phyloP scores from a whole-genome alignment of 2,797 vertebrate species.

The Rachycentron canadum region DNA sequence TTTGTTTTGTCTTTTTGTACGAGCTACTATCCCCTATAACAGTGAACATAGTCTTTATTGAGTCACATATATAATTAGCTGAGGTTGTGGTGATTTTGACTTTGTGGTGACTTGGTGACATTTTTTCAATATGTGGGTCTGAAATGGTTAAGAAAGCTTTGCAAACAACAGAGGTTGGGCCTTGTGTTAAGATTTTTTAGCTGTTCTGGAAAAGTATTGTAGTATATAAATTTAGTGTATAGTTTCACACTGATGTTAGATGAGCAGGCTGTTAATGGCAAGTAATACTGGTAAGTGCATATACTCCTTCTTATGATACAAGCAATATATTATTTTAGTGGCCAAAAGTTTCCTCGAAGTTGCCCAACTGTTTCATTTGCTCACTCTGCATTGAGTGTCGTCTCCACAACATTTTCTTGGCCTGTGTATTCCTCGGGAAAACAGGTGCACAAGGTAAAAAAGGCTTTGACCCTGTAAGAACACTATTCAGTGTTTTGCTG shows the following conservation, averaged over 20 bases:
- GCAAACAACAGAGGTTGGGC: background rate
- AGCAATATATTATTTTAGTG: slow-evolving; percentile 61
- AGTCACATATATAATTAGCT: too few species aligned
- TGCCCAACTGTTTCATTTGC: slow-evolving; percentile 90
- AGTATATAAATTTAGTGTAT: background rate
- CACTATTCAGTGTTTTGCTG: slow-evolving; percentile 55
- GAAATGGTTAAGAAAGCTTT: background rate
- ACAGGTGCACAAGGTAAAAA: slow-evolving; percentile 83
- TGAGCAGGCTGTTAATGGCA: background rate
- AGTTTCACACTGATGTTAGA: background rate
- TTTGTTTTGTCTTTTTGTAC: too few species aligned
- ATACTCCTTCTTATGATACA: background rate
- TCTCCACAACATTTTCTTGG: slow-evolving; percentile 87
- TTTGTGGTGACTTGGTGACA: too few species aligned
- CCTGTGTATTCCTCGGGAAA: slow-evolving; percentile 85
- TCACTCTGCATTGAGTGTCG: slow-evolving; percentile 93
- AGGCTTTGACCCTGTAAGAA: slow-evolving; percentile 80
- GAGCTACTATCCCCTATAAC: too few species aligned
- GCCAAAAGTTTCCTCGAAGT: slow-evolving; percentile 84
- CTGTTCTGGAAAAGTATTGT: background rate
- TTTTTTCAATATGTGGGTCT: too few species aligned
- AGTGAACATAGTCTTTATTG: too few species aligned
- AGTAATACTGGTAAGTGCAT: background rate
- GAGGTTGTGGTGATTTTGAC: too few species aligned
- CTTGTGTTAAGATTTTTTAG: background rate